Conservation (phyloP, 64 coral and sea anemone species). For the Anthopleura sola region DNA sequence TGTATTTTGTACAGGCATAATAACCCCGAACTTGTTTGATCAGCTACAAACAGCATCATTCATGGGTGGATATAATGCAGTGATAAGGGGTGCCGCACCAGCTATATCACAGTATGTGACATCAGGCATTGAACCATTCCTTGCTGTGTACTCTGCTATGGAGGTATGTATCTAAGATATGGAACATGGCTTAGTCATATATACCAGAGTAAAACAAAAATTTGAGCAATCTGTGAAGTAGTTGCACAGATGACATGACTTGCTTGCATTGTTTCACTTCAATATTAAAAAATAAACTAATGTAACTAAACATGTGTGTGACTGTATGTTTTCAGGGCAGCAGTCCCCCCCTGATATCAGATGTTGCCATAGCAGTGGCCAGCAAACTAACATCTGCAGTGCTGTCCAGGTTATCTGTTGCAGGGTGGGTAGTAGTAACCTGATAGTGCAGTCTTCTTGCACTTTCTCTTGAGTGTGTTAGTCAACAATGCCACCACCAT, state of each 20-base stretch:
- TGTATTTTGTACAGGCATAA: slow-evolving; percentile 40
- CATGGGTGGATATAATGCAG: slow-evolving; percentile 75
- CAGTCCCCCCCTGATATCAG: slow-evolving; percentile 82
- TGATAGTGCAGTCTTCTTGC: neutral
- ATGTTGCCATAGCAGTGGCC: slow-evolving; percentile 93
- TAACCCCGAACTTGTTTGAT: slow-evolving; percentile 87
- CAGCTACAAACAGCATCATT: slow-evolving; percentile 93
- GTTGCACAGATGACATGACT: neutral
- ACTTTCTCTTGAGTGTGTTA: neutral
- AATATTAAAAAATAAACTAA: neutral
- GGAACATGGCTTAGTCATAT: too few species aligned
- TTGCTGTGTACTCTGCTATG: slow-evolving; percentile 87
- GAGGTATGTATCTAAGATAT: slow-evolving; percentile 39
- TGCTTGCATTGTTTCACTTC: neutral
- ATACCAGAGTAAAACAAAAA: too few species aligned
- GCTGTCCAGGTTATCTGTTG: slow-evolving; percentile 80
- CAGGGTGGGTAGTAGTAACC: slow-evolving; percentile 70
- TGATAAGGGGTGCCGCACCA: slow-evolving; percentile 64
- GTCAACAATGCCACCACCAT: neutral
- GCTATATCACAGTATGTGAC: slow-evolving; percentile 88
- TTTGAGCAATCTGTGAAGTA: too few species aligned
- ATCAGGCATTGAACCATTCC: slow-evolving; percentile 84
- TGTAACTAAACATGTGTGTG: too few species aligned
- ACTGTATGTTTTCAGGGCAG: slow-evolving; percentile 46
- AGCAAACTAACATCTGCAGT: slow-evolving; percentile 98